phyloP scores from a whole-genome alignment of 1,140 invertebrate species.

The Drosophila nebulosa region DNA sequence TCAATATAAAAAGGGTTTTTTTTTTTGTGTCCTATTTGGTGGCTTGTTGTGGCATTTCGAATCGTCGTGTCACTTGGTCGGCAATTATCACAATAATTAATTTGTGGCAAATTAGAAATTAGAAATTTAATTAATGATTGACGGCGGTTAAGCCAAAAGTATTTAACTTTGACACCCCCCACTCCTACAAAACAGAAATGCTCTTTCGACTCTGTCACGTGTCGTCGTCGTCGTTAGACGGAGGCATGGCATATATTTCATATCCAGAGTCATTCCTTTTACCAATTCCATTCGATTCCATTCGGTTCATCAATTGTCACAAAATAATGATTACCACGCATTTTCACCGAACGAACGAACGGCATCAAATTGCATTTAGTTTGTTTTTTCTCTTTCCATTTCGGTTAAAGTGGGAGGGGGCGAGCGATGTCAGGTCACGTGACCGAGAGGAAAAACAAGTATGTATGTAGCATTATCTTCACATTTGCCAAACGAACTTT shows the following conservation, averaged over 20 bases:
- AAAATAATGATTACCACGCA: conserved; percentile 78
- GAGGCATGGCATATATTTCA: conserved; percentile 60
- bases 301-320: conserved; percentile 69
- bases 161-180: conserved; percentile 67
- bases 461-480: conserved; percentile 74
- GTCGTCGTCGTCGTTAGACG: conserved; percentile 46
- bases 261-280: neutral
- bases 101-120: conserved; percentile 74
- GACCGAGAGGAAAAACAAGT: conserved; percentile 3
- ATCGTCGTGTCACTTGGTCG: neutral
- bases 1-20: neutral
- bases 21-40: neutral
- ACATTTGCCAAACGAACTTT: conserved; percentile 26
- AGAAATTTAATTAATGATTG: conserved; percentile 73
- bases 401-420: neutral
- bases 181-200: conserved; percentile 17
- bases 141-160: conserved; percentile 34
- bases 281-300: conserved; percentile 43
- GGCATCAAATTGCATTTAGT: conserved; percentile 76
- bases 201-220: conserved; percentile 67
- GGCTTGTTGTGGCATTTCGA: neutral
- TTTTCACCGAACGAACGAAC: conserved; percentile 39
- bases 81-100: conserved; percentile 70
- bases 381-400: conserved; percentile 41
- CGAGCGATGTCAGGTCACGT: neutral